Base-by-base conservation (phyloP, 2,797 vertebrate species). In the Pantherophis alleghaniensis region DNA sequence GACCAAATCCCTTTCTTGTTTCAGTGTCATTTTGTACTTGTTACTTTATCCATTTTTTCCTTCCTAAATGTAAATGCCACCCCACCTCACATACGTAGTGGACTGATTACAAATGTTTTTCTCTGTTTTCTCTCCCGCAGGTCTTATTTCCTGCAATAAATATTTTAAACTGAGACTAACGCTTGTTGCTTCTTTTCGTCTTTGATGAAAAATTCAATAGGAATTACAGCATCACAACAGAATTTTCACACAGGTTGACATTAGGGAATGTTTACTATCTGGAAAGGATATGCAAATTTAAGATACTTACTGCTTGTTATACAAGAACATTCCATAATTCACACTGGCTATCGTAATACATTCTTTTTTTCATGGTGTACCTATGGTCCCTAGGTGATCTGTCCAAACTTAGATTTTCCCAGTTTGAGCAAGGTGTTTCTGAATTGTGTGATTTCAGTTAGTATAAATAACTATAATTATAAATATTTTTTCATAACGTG, bases 111-210 rank as follows among this genome's bases (percentile, higher is more conserved):
- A 61, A 60, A 92, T 92, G 66, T 89, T 92, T 56, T 79, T 60
- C n/a, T 60, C 22, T 61, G 88, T 32, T 91, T 93, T 93, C 47
- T 86, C 87, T 91, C 60, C 51, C 59, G 92, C 92, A 93, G 92
- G 87, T 5, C 90, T 90, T 93, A 11, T 59, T 94, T 91, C 95
- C 88, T 94, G 93, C 95, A 97, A 96, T 97, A 97, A 97, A 97
- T 93, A 87, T 94, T 96, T 95, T 93, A 91, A 94, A 96, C 96
- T 97, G 95, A 95, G 63, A 63, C 32, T 3, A 37, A 6, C 13
- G 92, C 11, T 42, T 22, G 22, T 24, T 11, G 57, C 16, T 89
- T 88, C 86, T 13, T 88, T 88, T 86, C 5, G 2, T 32, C 24
- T 20, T 37, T 53, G 18, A 42, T 37, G 42, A 89, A 51, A 16